Base-by-base conservation (phyloP, 2,113 vertebrate genomes). In the Melanocharis versteri region DNA sequence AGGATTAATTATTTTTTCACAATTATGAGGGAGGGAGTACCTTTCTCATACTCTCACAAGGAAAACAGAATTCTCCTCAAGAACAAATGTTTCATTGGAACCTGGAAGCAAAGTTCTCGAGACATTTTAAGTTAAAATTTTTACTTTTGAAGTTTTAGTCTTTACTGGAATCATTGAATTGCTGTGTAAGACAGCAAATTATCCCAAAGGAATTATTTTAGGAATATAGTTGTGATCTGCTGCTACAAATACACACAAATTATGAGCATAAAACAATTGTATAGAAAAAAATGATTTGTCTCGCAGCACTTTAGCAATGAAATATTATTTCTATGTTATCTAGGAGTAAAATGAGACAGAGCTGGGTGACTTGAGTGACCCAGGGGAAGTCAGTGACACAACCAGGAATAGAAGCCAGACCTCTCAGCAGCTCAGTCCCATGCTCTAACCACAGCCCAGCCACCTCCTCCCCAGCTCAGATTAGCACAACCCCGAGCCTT, bases 351-450 rank as follows among this genome's bases (percentile, higher is more conserved):
- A 92, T 1, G 31, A 90, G 60, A 5, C 83, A 44, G 39, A 70
- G 75, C 39, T 70, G 24, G 61, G 75, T 70, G 85, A 47, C 75
- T 91, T 30, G 5, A n/a, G 88, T 77, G 90, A 88, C 85, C 94
- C 82, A 92, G 68, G 92, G 93, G 96, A 97, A 96, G 92, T 87
- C 79, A 37, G 88, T 84, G 88, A 86, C 92, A 96, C 28, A 48
- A 89, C 20, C 92, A 95, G 92, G 93, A 95, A 95, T 61, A 93
- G 96, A 86, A 93, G 71, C 4, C 5, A 48, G 92, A 83, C 86
- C 94, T 94, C 93, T 94, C 90, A 96, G 94, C 93, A 94, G 88
- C 92, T 53, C 70, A 82, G 94, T 95, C 96, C 96, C 96, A 96
- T 96, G 96, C 88, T 87, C 40, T 75, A 93, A 96, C 95, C 93